A percentile compares a stretch with the other conserved stretches of the same genome.
phyloP scores from a whole-genome alignment of 2,888 invertebrate species.

The Eilema depressum region DNA sequence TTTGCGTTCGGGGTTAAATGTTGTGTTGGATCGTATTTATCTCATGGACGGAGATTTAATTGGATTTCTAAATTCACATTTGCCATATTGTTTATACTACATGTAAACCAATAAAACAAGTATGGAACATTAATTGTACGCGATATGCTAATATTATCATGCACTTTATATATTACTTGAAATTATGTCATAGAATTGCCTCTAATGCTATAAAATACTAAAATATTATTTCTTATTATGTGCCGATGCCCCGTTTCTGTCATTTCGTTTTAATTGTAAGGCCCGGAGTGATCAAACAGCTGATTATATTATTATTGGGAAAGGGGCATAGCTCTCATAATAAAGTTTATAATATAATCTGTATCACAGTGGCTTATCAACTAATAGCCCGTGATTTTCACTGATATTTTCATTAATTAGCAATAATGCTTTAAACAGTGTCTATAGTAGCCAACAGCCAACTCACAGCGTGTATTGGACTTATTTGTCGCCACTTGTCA shows the following conservation, averaged over 20 bases:
- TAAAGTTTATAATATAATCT: slow-evolving; percentile 12
- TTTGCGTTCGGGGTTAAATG: slow-evolving; percentile 30
- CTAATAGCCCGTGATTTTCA: slow-evolving; percentile 39
- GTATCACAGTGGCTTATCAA: slow-evolving; percentile 50
- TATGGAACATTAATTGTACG: slow-evolving; percentile 25
- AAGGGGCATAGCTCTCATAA: background rate
- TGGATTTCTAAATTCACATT: slow-evolving; percentile 41
- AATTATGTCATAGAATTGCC: background rate
- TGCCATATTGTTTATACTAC: slow-evolving; percentile 37
- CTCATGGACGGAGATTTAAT: slow-evolving; percentile 78
- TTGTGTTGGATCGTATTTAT: slow-evolving; percentile 54
- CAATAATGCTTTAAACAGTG: slow-evolving; percentile 30
- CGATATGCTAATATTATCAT: slow-evolving; percentile 47
- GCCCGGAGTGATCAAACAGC: background rate
- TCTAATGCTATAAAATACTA: slow-evolving; percentile 1
- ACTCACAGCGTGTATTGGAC: slow-evolving; percentile 9
- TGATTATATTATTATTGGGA: background rate
- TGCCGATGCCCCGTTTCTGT: slow-evolving; percentile 1
- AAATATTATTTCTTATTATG: background rate
- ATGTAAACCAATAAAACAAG: slow-evolving; percentile 22
- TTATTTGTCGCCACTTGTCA: slow-evolving; percentile 20
- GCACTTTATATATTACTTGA: slow-evolving; percentile 39
- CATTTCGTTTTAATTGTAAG: background rate
- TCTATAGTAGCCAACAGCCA: slow-evolving; percentile 32
- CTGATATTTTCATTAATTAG: slow-evolving; percentile 20